Base-by-base conservation (phyloP, 2,888 invertebrate genomes). In the Cephus pulcher region DNA sequence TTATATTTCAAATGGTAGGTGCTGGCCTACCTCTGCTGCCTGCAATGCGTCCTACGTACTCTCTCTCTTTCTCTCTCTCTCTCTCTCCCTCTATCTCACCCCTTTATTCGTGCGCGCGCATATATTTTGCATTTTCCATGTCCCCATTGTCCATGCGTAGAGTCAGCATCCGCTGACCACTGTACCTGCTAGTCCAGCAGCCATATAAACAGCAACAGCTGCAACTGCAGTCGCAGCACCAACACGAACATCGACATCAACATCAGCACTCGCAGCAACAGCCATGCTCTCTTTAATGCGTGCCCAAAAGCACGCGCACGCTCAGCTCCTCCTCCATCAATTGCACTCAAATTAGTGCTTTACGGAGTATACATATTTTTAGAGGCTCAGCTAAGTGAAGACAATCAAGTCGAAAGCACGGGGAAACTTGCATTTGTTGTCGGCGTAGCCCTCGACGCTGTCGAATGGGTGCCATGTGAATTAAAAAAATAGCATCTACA, bases 1-100 rank as follows among this genome's bases (percentile, higher is more conserved):
- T 89, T 89, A 88, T 89, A 88, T 88, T 89, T 89, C 86, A 84
- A 83, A 82, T 82, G 74, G 80, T 77, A 73, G 76, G 74, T 81
- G 84, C 80, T 11, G 35, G 35, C 11, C 11, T 11, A 35, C 35
- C 35, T 35, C 81, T 82, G 79, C 81, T 81, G 80, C 80, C 76
- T 82, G 78, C 83, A 82, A 80, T 80, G 80, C 81, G 82, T 80
- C 83, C 32, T 33, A 15, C 70, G 70, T 32, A 30, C 33, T 30
- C 30, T 70, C 4, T 70, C 33, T 3, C 6, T 23, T 9, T 40
- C 40, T 40, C 40, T 40, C 37, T 37, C 12, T 37, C 37, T 12
- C 37, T 37, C 12, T 11, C 35, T 11, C 33, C 11, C 15, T 40
- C 40, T 15, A 12, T 37, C 37, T 12, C 37, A 1, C 37, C 34